phyloP scores from a whole-genome alignment of 2,113 vertebrate genomes.

The Periophthalmus modestus region DNA sequence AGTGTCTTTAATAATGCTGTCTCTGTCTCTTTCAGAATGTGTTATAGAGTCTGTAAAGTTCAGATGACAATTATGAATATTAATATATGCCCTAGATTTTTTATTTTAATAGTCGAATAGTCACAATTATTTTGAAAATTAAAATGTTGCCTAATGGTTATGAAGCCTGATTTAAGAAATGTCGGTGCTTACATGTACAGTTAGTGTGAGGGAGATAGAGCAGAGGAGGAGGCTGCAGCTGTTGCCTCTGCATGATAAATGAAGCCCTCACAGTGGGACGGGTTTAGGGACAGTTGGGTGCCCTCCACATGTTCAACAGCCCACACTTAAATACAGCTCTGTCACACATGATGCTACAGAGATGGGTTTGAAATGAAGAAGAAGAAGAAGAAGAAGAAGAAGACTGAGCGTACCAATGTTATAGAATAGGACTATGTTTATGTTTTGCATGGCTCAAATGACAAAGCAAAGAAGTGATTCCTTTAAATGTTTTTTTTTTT shows the following conservation, averaged over 20 bases:
- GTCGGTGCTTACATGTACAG: neutral
- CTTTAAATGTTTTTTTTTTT: too few species aligned
- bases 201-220: neutral
- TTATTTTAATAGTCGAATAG: too few species aligned
- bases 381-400: too few species aligned
- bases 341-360: neutral
- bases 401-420: neutral
- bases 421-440: too few species aligned
- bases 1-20: too few species aligned
- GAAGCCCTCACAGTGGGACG: neutral
- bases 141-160: neutral
- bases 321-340: neutral
- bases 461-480: neutral
- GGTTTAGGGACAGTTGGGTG: conserved; percentile 1
- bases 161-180: neutral
- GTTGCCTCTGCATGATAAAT: neutral
- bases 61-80: too few species aligned
- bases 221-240: neutral
- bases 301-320: neutral
- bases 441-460: too few species aligned
- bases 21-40: too few species aligned
- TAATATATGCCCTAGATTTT: too few species aligned
- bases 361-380: neutral
- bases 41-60: too few species aligned
- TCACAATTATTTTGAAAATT: too few species aligned